Evolutionary conservation across 1,140 invertebrate species (phyloP), one percentile per base, ranked within the genome.

Genomic region (Brachionus rotundiformis): DNA sequence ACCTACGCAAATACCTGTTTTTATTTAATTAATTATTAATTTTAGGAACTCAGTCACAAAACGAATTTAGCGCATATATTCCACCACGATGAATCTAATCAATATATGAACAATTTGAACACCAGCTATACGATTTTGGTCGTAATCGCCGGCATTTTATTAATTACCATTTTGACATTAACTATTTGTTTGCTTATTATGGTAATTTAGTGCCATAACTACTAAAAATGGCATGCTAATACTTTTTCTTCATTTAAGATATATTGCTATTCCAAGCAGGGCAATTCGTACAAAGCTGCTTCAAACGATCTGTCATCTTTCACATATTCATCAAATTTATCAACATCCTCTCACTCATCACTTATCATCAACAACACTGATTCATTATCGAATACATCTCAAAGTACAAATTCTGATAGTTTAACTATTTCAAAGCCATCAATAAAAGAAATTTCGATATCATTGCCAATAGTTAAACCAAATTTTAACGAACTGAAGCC

Each of bases 401-500:
- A 68, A 68, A 44, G 36, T 25, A 23, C 39, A 44, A 73, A 73
- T 73, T 44, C 65, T 3, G 39, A 44, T 41, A 73, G 39, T 73
- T 25, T 44, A 25, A 73, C 39, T 27, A 73, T 73, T 7, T 25
- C 68, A 25, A 73, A 73, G 36, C 36, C 68, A n/a, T 41, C 68
- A 23, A 10, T 71, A 1, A 77, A 77, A 33, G 73, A 77, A 31
- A 79, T 79, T 23, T 79, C 47, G n/a, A 79, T 79, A 36, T 59
- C 47, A 31, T 59, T 79, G 27, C 76, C 76, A 33, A 54, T 63
- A 11, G 76, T 33, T 3, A 79, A 79, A 27, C 76, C 76, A 61
- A 39, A 47, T 33, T 39, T 79, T 23, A 79, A 79, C 31, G 76
- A 79, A 59, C 36, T 47, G 13, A 79, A 79, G 29, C 76, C 76